Conservation (phyloP, 2,113 vertebrate genomes). For the Hippocampus comes region DNA sequence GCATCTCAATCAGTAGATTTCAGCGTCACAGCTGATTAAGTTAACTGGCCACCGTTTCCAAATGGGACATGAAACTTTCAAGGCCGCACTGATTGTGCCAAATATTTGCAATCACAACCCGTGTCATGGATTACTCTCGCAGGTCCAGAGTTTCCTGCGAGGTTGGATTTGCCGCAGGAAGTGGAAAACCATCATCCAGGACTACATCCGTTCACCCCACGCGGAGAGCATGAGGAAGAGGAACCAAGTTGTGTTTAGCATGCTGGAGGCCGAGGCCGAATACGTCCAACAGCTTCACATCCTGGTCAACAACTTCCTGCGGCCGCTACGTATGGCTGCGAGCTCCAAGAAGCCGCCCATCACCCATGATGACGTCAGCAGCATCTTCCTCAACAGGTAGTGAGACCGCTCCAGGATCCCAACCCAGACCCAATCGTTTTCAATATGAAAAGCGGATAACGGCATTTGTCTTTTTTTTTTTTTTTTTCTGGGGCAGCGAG, state of each 20-base stretch:
- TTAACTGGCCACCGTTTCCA: not conserved
- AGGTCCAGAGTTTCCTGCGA: constrained; percentile 97
- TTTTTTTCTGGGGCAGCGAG: constrained; percentile 74
- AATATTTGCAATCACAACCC: not conserved
- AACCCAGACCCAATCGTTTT: not conserved
- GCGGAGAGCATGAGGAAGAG: constrained; percentile 98
- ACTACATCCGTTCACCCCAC: constrained; percentile 94
- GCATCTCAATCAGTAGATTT: not conserved
- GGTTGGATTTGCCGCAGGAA: constrained; percentile 96
- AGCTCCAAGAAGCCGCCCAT: constrained; percentile 97
- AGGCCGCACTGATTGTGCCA: too few species aligned
- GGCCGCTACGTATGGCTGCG: constrained; percentile 94
- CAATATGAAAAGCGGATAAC: constrained; percentile 9
- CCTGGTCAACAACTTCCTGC: constrained; percentile 96
- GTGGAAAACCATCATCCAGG: constrained; percentile 99
- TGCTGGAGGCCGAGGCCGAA: constrained; percentile 95
- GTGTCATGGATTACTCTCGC: not conserved
- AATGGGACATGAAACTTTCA: not conserved
- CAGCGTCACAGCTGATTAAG: not conserved
- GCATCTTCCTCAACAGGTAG: constrained; percentile 98
- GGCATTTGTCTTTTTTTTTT: constrained; percentile 27
- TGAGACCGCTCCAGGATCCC: not conserved
- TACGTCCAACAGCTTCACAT: constrained; percentile 98
- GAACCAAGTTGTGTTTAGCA: constrained; percentile 98
- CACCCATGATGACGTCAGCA: constrained; percentile 96